Base-by-base conservation (phyloP, 2,113 vertebrate species). In the Anolis carolinensis region DNA sequence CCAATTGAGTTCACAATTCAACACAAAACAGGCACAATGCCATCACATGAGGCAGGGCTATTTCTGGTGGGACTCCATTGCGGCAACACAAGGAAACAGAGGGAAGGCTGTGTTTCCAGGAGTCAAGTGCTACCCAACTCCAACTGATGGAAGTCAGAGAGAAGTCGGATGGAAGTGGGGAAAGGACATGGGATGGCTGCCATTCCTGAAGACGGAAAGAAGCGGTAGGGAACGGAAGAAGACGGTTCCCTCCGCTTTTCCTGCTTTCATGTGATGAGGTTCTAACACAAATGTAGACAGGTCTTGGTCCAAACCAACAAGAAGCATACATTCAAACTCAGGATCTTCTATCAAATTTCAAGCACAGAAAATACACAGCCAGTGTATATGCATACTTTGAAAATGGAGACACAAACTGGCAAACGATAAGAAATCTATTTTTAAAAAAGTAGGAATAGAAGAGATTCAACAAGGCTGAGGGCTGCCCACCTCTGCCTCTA, bases 371-470 rank as follows among this genome's bases (percentile, higher is more conserved):
- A n/a, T 50, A 1, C 8, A 20, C 8, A n/a, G 32, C 52, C 16
- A 78, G n/a, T 52, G 81, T 21, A 27, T 39, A n/a, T 44, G 8
- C 14, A 20, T 48, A 18, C 65, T 81, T 82, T 52, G 20, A 7
- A 34, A 55, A 55, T 71, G n/a, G 20, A 59, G 91, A 93, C 88
- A 7, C 79, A 92, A 21, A 82, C 16, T 55, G 7, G 21, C 13
- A 13, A 82, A 72, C 44, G 1, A 55, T 32, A 25, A 7, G 5
- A 21, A 72, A 13, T 34, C 39, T n/a, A n/a, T 30, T 30, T 68
- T 68, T 27, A 68, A 68, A 27, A 4, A 30, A n/a, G 3, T 21
- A 52, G n/a, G 30, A 36, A 20, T 23, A 20, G 21, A 20, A 9
- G 23, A 52, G 18, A 71, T 25, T 34, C 14, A 68, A 27, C 25